phyloP scores from a whole-genome alignment of 2,113 vertebrate species.

The Dasyurus viverrinus region DNA sequence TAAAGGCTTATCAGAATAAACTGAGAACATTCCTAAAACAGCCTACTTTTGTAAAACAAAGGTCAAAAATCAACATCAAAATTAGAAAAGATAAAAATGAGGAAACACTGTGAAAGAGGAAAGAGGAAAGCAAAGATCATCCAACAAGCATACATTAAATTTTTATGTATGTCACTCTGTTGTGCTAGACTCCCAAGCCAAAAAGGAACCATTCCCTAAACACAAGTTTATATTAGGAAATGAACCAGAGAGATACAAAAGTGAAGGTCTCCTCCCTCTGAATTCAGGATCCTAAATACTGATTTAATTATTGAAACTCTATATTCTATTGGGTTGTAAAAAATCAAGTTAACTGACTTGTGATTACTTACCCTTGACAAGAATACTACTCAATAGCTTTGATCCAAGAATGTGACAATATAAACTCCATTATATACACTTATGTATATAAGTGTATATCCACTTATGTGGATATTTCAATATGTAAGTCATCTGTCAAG shows the following conservation, averaged over 20 bases:
- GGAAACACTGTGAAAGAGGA: not conserved
- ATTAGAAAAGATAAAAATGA: not conserved
- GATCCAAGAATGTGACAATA: slow-evolving; percentile 15
- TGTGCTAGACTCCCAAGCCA: not conserved
- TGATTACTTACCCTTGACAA: slow-evolving; percentile 20
- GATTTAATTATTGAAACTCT: not conserved
- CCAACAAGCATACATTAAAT: not conserved
- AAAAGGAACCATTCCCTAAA: not conserved
- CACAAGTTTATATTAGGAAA: not conserved
- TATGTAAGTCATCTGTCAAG: slow-evolving; percentile 15
- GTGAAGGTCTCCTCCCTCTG: not conserved
- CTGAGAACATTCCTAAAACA: not conserved
- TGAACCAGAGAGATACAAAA: not conserved
- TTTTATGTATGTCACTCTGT: not conserved
- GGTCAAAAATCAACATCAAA: not conserved
- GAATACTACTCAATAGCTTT: slow-evolving; percentile 43
- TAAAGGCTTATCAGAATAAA: not conserved
- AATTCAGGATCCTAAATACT: not conserved
- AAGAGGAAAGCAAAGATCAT: not conserved
- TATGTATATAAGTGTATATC: slow-evolving; percentile 38
- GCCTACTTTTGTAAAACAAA: not conserved
- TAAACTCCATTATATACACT: slow-evolving; percentile 45
- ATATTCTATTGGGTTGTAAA: not conserved
- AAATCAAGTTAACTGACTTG: not conserved
- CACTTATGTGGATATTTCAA: not conserved